Conservation (phyloP, 2,797 vertebrate genomes). For the Galaxias olidus region DNA sequence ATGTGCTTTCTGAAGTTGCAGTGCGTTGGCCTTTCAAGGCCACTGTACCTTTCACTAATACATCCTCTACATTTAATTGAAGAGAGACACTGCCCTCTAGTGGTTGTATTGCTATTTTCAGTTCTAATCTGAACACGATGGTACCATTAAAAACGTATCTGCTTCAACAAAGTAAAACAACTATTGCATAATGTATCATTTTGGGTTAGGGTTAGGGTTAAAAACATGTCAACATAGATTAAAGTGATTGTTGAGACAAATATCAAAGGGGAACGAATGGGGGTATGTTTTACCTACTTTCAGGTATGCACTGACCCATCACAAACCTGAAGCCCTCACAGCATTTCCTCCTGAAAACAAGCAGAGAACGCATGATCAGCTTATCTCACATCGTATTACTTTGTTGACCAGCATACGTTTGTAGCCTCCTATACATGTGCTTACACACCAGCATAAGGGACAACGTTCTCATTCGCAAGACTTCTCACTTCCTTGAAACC, state of each 20-base stretch:
- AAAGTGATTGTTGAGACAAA: not conserved
- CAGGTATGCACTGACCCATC: conserved; percentile 81
- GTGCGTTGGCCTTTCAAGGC: no score
- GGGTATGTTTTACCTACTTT: conserved; percentile 75
- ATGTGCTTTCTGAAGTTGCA: no score
- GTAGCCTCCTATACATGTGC: no score
- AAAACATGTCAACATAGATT: no score
- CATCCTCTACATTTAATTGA: not conserved
- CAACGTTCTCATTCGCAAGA: not conserved
- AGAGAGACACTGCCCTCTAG: conserved; percentile 44
- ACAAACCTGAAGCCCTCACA: conserved; percentile 82
- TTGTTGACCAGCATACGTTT: not conserved
- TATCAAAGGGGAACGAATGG: conserved; percentile 2
- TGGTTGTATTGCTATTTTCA: conserved; percentile 31
- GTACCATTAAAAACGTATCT: no score
- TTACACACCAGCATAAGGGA: no score
- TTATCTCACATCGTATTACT: not conserved
- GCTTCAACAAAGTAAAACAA: no score
- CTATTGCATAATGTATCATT: no score
- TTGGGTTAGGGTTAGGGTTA: no score
- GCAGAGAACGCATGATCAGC: not conserved
- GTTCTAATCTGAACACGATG: not conserved
- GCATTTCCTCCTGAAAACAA: conserved; percentile 77
- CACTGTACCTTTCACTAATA: not conserved
- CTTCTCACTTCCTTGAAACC: not conserved